These are phyloP conservation scores for Papilio demoleus DNA, from an alignment of 2,888 invertebrate genomes.

Conservation along the genomic window DNA sequence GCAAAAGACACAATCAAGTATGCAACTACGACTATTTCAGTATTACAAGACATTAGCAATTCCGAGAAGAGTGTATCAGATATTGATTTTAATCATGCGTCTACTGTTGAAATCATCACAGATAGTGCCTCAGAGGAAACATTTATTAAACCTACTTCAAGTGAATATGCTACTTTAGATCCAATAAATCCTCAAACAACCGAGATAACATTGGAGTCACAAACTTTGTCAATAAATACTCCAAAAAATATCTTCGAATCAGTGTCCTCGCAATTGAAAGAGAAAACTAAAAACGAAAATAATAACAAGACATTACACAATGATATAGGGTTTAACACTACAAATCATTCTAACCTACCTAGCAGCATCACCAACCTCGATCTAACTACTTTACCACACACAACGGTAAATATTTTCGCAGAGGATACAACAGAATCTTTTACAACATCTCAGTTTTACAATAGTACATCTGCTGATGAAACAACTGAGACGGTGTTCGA, in stretches of 20 bases:
- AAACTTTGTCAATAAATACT: slow-evolving; percentile 48
- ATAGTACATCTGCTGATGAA: neutral
- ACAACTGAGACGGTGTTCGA: neutral
- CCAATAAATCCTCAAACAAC: slow-evolving; percentile 44
- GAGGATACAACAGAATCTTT: neutral
- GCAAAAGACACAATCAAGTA: neutral
- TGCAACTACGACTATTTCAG: neutral
- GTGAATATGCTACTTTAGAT: slow-evolving; percentile 54
- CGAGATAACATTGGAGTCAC: slow-evolving; percentile 46
- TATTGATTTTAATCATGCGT: slow-evolving; percentile 53
- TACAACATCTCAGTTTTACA: neutral
- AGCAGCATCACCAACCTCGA: neutral
- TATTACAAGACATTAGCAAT: neutral
- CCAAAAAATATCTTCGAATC: slow-evolving; percentile 53
- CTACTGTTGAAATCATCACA: slow-evolving; percentile 56
- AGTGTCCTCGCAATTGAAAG: slow-evolving; percentile 50
- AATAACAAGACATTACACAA: neutral
- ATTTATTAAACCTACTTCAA: slow-evolving; percentile 41
- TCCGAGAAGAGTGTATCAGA: slow-evolving; percentile 20
- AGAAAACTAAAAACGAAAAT: slow-evolving; percentile 37
- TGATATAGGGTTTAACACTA: neutral
- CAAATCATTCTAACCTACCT: neutral
- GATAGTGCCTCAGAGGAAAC: slow-evolving; percentile 50
- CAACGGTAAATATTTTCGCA: slow-evolving; percentile 8
- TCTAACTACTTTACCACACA: neutral